Conservation (phyloP, 2,113 vertebrate genomes). For the Pyrgilauda ruficollis region DNA sequence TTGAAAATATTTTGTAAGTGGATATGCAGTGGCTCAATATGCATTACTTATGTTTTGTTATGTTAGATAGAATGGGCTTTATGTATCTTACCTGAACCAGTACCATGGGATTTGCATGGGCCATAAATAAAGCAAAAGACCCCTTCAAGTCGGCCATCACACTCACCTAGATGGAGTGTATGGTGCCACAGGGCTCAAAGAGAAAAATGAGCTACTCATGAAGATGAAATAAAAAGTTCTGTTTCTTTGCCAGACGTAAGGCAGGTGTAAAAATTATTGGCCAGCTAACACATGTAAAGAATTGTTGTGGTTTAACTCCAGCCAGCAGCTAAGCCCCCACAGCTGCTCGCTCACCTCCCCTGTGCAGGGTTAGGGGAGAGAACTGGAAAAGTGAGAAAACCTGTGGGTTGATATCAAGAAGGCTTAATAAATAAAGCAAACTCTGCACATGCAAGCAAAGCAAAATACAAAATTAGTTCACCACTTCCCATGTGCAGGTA, state of each 20-base stretch:
- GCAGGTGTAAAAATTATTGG: neutral
- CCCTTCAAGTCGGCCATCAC: neutral
- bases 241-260: neutral
- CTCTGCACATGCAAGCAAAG: neutral
- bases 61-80: neutral
- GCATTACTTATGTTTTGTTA: neutral
- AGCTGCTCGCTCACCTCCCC: neutral
- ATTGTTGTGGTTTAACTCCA: neutral
- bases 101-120: neutral
- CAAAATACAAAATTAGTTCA: neutral
- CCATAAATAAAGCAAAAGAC: neutral
- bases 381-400: neutral
- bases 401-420: neutral
- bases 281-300: neutral
- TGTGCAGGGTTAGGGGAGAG: accelerated
- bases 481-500: neutral
- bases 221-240: neutral
- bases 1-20: neutral
- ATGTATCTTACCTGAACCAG: neutral
- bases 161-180: neutral
- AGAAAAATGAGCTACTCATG: neutral
- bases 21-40: neutral
- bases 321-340: neutral
- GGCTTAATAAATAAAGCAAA: neutral
- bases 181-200: neutral